These are phyloP conservation scores for Dyspetes luteomarginatus DNA, from an alignment of 2,888 invertebrate genomes.

Conservation along the genomic window DNA sequence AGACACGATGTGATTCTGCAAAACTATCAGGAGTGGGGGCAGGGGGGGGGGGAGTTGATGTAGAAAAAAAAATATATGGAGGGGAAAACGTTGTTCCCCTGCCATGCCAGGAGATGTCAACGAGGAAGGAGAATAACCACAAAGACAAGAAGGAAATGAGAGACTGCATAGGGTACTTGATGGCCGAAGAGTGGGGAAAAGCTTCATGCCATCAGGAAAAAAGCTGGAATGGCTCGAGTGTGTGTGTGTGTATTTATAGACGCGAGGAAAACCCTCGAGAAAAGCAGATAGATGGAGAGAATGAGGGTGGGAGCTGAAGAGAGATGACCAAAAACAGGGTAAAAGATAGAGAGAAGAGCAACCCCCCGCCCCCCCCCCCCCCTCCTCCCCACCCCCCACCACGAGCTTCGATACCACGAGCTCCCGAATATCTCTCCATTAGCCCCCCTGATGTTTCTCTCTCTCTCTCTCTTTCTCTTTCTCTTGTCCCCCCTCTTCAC, in stretches of 20 bases:
- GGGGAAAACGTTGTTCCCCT: conserved; percentile 39
- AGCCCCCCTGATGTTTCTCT: conserved; percentile 79
- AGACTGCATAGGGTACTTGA: neutral
- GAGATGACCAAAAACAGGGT: conserved; percentile 51
- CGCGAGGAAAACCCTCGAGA: conserved; percentile 53
- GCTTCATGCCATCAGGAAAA: conserved; percentile 27
- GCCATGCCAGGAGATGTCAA: conserved; percentile 40
- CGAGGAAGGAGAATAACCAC: conserved; percentile 25
- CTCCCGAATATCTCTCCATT: conserved; percentile 83
- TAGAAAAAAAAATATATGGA: conserved; percentile 71
- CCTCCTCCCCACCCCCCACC: conserved; percentile 75
- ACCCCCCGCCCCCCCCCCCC: conserved; percentile 34
- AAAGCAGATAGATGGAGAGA: conserved; percentile 72
- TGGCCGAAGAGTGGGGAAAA: conserved; percentile 53
- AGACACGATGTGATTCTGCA: conserved; percentile 57
- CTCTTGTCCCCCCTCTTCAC: conserved; percentile 48
- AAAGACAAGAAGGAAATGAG: conserved; percentile 41
- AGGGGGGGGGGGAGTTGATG: conserved; percentile 73
- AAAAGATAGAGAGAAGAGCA: conserved; percentile 63
- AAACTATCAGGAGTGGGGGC: conserved; percentile 64
- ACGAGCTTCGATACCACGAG: conserved; percentile 72
- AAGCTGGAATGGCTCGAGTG: conserved; percentile 62
- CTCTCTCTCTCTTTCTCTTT: conserved; percentile 72
- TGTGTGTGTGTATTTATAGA: too few species aligned
- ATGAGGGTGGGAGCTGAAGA: conserved; percentile 13